Conservation (phyloP, 2,113 vertebrate genomes). For the Percopsis transmontana region DNA sequence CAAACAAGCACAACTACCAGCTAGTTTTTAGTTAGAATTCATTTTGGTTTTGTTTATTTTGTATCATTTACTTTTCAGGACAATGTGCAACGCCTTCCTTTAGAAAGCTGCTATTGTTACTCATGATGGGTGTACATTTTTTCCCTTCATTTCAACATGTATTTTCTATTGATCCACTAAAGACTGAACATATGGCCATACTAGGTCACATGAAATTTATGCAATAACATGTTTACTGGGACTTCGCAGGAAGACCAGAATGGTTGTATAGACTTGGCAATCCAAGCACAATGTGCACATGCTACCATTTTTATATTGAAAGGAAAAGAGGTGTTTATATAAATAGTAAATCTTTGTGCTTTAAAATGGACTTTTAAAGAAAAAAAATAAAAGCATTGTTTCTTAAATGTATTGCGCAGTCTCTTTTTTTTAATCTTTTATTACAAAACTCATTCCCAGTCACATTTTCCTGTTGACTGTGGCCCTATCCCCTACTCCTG, state of each 20-base stretch:
- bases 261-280: constrained; percentile 90
- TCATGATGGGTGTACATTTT: constrained; percentile 48
- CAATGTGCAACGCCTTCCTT: constrained; percentile 69
- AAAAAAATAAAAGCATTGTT: constrained; percentile 85
- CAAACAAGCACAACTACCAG: constrained; percentile 77
- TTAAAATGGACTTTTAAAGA: constrained; percentile 91
- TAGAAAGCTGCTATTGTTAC: constrained; percentile 82
- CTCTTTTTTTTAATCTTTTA: constrained; percentile 9
- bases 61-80: constrained; percentile 43
- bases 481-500: constrained; percentile 43
- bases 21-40: constrained; percentile 39
- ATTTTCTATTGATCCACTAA: constrained; percentile 45
- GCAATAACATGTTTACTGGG: constrained; percentile 97
- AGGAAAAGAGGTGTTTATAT: constrained; percentile 86
- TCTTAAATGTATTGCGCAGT: constrained; percentile 47
- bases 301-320: constrained; percentile 89
- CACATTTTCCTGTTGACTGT: constrained; percentile 36
- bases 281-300: constrained; percentile 97
- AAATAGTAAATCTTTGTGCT: constrained; percentile 88
- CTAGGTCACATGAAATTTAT: constrained; percentile 88
- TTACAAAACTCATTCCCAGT: constrained; percentile 14
- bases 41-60: constrained; percentile 30
- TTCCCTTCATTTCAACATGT: constrained; percentile 22
- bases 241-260: constrained; percentile 77
- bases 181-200: constrained; percentile 70